Evolutionary conservation across 2,888 invertebrate species (phyloP), one percentile per base, ranked within the genome.

Genomic region (Drosophila seclusa): DNA sequence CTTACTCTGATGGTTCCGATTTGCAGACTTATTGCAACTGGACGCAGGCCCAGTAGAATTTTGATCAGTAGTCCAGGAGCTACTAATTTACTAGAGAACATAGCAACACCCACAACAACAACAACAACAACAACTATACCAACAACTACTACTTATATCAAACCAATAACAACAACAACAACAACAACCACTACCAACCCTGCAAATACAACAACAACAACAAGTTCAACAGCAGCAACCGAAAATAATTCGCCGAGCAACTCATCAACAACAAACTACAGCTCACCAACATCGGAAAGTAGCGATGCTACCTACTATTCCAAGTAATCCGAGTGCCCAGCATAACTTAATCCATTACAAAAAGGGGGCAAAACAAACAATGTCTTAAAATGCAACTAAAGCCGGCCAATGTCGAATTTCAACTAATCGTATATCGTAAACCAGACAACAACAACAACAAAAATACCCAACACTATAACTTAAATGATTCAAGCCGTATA

Each of bases 21-120:
- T 91, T 91, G 69, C 93, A 93, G 93, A 91, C 93, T 93, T 58
- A 91, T 93, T 88, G 91, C 91, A 77, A 93, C 92, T 86, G 93
- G 93, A 89, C 93, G 93, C 90, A 92, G 93, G 78, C 92, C 93
- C 78, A 93, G 93, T 92, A 91, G 90, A 91, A 68, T 91, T 77
- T 87, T 92, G 81, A 88, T 89, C 86, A 89, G 90, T 90, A 92
- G 89, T 83, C 90, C 91, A 80, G 85, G 82, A 77, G 80, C 90
- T 58, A 71, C 70, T 74, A 91, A 84, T 82, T 87, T 88, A 72
- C 82, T 86, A 83, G 83, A 86, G 71, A 82, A 76, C 67, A 73
- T 73, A 73, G 61, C 54, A 66, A 72, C 68, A 70, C 69, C 73
- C 65, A 40, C 71, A 71, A 68, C 70, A 70, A 66, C 50, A 55